Base-by-base conservation (phyloP, 2,888 invertebrate species). In the Morpho deidamia region DNA sequence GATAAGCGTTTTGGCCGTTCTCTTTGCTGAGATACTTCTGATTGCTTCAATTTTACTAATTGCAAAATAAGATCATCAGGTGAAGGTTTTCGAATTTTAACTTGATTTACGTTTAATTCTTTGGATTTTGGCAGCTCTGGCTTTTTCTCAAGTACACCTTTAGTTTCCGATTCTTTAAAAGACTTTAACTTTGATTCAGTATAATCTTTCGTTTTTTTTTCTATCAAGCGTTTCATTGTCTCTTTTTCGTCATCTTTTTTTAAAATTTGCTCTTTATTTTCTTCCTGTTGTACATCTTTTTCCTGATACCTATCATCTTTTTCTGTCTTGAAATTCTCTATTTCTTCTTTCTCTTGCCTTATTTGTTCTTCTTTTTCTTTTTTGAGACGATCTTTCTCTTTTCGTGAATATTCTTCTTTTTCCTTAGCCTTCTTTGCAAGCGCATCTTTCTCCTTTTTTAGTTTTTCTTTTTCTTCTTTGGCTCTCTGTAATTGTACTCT, bases 21-120 rank as follows among this genome's bases (percentile, higher is more conserved):
- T 51, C 40, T 57, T 11, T 33, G 41, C 39, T 51, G 45, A 23
- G 44, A 56, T 44, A 44, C 57, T 47, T 55, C 41, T 7, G 58
- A 40, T 62, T 76, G 68, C 58, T 70, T 76, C 33, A 74, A 12
- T 67, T 59, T 67, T 0, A 78, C 67, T 58, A 77, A 62, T 35
- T 59, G 45, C 59, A 74, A 62, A 53, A 78, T 70, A 7, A 69
- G 39, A 44, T 76, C 66, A 37, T 75, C 71, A 11, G 54, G n/a
- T 2, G 74, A 72, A 4, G 61, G 35, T 32, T 55, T 62, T 41
- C 37, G 54, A 7, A 72, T n/a, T 58, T 69, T 73, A 11, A 74
- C 58, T 54, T 72, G 50, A 55, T 61, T 58, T 3, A 71, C 58
- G 53, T 69, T 65, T 51, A 76, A 39, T 23, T 72, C 68, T 48